Base-by-base conservation (phyloP, 2,888 invertebrate genomes). In the Polydrusus cervinus region DNA sequence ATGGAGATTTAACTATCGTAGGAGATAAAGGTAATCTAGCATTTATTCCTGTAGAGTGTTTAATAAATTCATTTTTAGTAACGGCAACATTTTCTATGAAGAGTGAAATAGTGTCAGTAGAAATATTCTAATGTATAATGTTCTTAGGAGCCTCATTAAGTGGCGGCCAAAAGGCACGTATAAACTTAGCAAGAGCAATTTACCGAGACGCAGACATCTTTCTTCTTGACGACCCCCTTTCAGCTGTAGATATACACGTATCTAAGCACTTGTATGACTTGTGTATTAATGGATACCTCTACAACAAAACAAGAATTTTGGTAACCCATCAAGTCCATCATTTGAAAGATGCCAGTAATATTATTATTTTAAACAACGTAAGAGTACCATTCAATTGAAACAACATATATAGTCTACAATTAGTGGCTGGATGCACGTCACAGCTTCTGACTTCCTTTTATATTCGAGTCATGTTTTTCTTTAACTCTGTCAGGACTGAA, bases 251-350 rank as follows among this genome's bases (percentile, higher is more conserved):
- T 83, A 90, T 94, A 0, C 92, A 93, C 78, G 95, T 96, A 0
- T 93, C 94, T 0, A 90, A 93, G 71, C 93, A 93, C 83, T 87
- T 96, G 55, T 95, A 94, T 84, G 92, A 95, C 71, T 90, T 93
- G 83, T 96, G 95, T 82, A 93, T 95, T 77, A 90, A 90, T 79
- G 91, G 90, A 0, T 91, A 90, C 81, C 88, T 96, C 77, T 89
- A 89, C 57, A 88, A 90, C 6, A 92, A 92, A 83, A 93, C 94
- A 0, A 89, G 93, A 55, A 90, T 96, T 72, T 90, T 96, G 13
- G 94, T 95, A 74, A 96, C 96, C 0, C 96, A 97, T 88, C 96
- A 96, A 85, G 89, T 95, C n/a, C 95, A 96, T 83, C 93, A 93
- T 85, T 87, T 94, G 10, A 92, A 92, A 78, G 88, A 90, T 64